Evolutionary conservation across 2,888 invertebrate species (phyloP).

Genomic region (Dynastes maya): DNA sequence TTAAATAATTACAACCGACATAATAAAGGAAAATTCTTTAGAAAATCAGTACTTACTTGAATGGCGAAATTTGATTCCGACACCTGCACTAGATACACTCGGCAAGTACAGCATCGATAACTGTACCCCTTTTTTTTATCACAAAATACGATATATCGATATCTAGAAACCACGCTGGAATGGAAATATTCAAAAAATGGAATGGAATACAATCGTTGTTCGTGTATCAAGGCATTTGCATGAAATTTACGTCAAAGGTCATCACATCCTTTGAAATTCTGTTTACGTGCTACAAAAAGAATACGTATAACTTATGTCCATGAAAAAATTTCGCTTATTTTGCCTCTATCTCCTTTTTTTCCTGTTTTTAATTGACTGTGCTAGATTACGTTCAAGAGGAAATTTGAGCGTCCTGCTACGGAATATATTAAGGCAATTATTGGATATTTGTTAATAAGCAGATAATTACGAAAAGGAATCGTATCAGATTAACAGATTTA

Average conservation of each 20-base stretch:
- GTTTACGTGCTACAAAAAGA: neutral
- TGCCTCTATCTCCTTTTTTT: too few species aligned
- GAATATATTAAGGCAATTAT: neutral
- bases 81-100: too few species aligned
- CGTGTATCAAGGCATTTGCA: constrained; percentile 7
- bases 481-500: neutral
- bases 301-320: too few species aligned
- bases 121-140: too few species aligned
- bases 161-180: too few species aligned
- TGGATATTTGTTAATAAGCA: neutral
- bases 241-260: constrained; percentile 30
- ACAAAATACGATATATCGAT: too few species aligned
- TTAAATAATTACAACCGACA: too few species aligned
- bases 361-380: neutral
- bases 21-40: too few species aligned
- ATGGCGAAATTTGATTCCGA: too few species aligned
- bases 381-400: neutral
- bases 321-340: too few species aligned
- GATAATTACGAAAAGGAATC: neutral
- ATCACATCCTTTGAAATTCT: constrained; percentile 19
- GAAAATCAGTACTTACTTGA: too few species aligned
- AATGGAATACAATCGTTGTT: constrained; percentile 12
- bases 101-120: too few species aligned
- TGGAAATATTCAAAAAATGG: neutral
- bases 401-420: neutral